Percentiles rank a stretch among this genome's conserved stretches.
phyloP scores from a whole-genome alignment of 2,888 invertebrate species.

The Octonoba sinensis region DNA sequence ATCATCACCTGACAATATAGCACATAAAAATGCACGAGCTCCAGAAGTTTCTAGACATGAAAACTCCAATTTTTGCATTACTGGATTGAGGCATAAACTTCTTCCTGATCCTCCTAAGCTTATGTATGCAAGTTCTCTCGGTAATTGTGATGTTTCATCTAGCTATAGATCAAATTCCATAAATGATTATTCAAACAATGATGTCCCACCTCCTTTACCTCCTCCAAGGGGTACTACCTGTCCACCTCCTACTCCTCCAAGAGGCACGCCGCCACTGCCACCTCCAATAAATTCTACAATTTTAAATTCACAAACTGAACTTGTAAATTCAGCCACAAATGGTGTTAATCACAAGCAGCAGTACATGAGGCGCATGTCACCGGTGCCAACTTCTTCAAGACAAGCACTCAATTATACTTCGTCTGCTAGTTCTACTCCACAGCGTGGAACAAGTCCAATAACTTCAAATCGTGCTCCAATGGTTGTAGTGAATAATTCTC shows the following conservation, averaged over 20 bases:
- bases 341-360: slow-evolving; percentile 73
- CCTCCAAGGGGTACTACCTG: slow-evolving; percentile 67
- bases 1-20: slow-evolving; percentile 35
- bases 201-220: slow-evolving; percentile 68
- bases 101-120: slow-evolving; percentile 63
- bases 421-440: slow-evolving; percentile 68
- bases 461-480: slow-evolving; percentile 79
- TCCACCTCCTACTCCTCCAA: slow-evolving; percentile 77
- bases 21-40: slow-evolving; percentile 26
- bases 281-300: slow-evolving; percentile 75
- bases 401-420: slow-evolving; percentile 56
- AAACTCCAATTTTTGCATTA: slow-evolving; percentile 47
- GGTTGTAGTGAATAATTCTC: slow-evolving; percentile 75
- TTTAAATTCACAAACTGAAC: slow-evolving; percentile 61
- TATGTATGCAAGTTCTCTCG: slow-evolving; percentile 51
- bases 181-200: slow-evolving; percentile 60
- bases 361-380: slow-evolving; percentile 83
- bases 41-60: slow-evolving; percentile 50
- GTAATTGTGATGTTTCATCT: slow-evolving; percentile 54
- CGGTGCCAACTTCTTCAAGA: slow-evolving; percentile 71
- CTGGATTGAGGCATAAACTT: slow-evolving; percentile 58
- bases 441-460: slow-evolving; percentile 77
- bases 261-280: slow-evolving; percentile 72
- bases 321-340: slow-evolving; percentile 54
- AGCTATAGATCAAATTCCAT: slow-evolving; percentile 54